Percentiles rank a stretch among this genome's conserved stretches.
These are phyloP conservation scores for Pampusana beccarii DNA, from an alignment of 2,113 vertebrate genomes.

Conservation along the genomic window DNA sequence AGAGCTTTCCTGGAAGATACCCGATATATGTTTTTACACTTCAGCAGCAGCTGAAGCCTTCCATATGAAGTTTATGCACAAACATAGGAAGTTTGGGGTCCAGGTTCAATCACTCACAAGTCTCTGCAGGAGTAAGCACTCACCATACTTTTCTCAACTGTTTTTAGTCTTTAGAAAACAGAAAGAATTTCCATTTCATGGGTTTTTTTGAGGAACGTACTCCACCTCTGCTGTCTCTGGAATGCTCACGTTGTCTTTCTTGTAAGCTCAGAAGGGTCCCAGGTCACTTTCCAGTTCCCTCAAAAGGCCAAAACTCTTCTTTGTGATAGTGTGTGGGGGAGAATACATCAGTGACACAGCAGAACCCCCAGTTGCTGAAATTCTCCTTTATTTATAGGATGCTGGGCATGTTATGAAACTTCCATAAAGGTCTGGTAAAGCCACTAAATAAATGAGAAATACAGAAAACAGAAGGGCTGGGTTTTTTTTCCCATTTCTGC, in stretches of 20 bases:
- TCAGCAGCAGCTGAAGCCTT: not conserved
- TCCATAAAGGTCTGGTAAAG: not conserved
- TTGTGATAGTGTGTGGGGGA: not conserved
- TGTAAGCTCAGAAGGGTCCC: not conserved
- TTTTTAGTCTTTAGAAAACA: not conserved
- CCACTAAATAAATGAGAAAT: not conserved
- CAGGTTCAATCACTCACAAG: not conserved
- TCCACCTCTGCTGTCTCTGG: not conserved
- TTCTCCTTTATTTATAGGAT: not conserved
- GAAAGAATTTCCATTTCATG: not conserved
- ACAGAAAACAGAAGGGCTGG: not conserved
- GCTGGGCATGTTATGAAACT: not conserved
- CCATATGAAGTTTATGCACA: not conserved
- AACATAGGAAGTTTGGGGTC: not conserved
- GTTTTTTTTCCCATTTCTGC: not conserved
- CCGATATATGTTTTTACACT: not conserved
- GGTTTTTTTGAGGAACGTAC: not conserved
- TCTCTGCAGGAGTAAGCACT: not conserved
- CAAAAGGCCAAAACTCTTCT: not conserved
- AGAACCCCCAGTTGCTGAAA: not conserved
- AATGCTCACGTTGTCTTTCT: not conserved
- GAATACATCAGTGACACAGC: not conserved
- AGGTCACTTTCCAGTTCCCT: not conserved
- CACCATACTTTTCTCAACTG: not conserved
- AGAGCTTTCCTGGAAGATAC: not conserved